Percentiles rank a stretch among this genome's conserved stretches.
phyloP scores from a whole-genome alignment of 2,113 vertebrate genomes.

The Calidris pugnax region DNA sequence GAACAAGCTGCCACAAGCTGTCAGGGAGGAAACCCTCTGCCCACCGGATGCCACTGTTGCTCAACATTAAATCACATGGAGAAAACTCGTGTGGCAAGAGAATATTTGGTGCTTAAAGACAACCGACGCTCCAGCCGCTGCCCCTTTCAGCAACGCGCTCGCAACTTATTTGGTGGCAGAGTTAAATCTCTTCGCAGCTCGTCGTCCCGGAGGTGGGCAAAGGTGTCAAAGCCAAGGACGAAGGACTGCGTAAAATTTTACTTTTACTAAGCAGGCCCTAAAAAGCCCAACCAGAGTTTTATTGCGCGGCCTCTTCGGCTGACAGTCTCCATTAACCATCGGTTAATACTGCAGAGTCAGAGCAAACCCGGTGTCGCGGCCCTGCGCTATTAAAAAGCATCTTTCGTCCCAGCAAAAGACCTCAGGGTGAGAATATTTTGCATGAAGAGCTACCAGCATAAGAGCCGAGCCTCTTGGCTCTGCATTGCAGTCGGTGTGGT shows the following conservation, averaged over 20 bases:
- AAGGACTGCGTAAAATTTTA: not conserved
- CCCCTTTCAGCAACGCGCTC: not conserved
- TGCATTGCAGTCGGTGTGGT: not conserved
- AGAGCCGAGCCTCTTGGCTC: not conserved
- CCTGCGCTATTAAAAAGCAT: not conserved
- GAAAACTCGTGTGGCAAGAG: slow-evolving; percentile 53
- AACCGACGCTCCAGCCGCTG: not conserved
- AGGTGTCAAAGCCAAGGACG: slow-evolving; percentile 7
- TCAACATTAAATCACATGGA: slow-evolving; percentile 46
- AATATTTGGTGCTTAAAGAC: slow-evolving; percentile 39
- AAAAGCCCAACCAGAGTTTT: not conserved
- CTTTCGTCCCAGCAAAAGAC: slow-evolving; percentile 56
- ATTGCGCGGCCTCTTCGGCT: not conserved
- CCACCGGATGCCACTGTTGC: slow-evolving; percentile 80
- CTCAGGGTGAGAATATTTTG: slow-evolving; percentile 57
- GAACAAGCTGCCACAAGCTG: not conserved
- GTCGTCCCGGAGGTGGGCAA: not conserved
- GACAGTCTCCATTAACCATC: slow-evolving; percentile 63
- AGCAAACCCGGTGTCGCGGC: not conserved
- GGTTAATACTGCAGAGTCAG: slow-evolving; percentile 41
- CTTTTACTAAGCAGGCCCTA: not conserved
- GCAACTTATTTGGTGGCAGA: not conserved
- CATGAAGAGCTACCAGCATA: slow-evolving; percentile 4
- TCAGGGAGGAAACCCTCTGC: slow-evolving; percentile 28
- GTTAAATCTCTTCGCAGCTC: not conserved